Evolutionary conservation across 2,113 vertebrate species (phyloP).

Genomic region (Calypte anna): DNA sequence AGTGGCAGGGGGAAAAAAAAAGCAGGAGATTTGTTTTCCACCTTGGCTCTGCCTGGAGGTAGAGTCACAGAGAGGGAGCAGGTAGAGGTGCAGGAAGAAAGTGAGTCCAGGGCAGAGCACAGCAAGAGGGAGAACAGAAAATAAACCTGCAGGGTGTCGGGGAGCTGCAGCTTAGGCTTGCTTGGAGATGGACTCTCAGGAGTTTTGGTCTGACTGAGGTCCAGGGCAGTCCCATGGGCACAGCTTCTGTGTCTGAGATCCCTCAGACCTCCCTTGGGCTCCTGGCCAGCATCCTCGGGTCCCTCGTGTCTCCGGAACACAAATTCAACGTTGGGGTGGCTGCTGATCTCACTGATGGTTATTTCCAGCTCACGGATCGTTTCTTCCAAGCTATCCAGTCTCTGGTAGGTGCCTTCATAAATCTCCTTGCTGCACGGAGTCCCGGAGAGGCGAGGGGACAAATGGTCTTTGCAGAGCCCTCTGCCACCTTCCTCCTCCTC

Average conservation of each 20-base stretch:
- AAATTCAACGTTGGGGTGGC: conserved; percentile 53
- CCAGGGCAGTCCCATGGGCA: background rate
- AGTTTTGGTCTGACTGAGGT: conserved; percentile 1
- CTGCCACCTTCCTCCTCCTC: rapidly evolving
- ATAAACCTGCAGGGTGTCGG: conserved; percentile 78
- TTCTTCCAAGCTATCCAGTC: conserved; percentile 91
- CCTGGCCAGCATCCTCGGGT: background rate
- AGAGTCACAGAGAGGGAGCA: conserved; percentile 42
- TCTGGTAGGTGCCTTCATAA: conserved; percentile 71
- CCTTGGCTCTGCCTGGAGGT: background rate
- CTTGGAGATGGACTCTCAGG: background rate
- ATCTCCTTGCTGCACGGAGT: conserved; percentile 13
- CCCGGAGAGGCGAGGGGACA: background rate
- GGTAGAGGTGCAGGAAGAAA: conserved; percentile 47
- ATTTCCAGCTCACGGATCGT: conserved; percentile 89
- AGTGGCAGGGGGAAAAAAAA: background rate
- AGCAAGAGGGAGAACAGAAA: conserved; percentile 41
- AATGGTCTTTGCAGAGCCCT: background rate
- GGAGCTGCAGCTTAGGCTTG: conserved; percentile 76
- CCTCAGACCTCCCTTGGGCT: background rate
- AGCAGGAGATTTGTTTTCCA: background rate
- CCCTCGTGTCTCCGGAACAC: background rate
- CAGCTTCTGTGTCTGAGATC: background rate
- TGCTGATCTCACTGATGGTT: conserved; percentile 85
- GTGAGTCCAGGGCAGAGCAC: conserved; percentile 22